Conservation (phyloP, 2,113 vertebrate genomes). For the Zosterops japonicus region DNA sequence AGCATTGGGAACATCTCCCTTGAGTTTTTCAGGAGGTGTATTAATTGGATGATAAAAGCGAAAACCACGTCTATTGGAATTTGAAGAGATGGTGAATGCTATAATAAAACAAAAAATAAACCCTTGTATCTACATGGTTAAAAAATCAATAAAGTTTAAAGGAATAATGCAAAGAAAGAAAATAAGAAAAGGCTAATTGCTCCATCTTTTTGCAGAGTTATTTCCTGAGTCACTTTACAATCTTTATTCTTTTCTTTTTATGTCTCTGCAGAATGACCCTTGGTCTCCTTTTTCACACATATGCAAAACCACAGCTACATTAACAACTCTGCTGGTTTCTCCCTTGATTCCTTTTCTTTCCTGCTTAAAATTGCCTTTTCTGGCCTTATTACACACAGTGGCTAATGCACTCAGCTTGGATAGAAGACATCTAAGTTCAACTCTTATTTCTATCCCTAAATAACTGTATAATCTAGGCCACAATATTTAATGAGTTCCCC, state of each 20-base stretch:
- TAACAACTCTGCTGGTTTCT: slow-evolving; percentile 28
- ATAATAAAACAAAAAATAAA: slow-evolving; percentile 53
- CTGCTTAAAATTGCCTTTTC: slow-evolving; percentile 36
- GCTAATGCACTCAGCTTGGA: slow-evolving; percentile 7
- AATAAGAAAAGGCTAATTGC: slow-evolving; percentile 58
- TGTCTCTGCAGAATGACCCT: slow-evolving; percentile 31
- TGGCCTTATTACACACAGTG: slow-evolving; percentile 28
- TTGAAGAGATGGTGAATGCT: slow-evolving; percentile 37
- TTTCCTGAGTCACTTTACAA: slow-evolving; percentile 49
- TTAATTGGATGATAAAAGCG: slow-evolving; percentile 68
- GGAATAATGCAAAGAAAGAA: slow-evolving; percentile 41
- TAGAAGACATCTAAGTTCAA: slow-evolving; percentile 6
- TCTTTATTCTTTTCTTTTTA: slow-evolving; percentile 57
- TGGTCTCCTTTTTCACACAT: slow-evolving; percentile 44
- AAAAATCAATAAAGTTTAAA: slow-evolving; percentile 55
- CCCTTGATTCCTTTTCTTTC: slow-evolving; percentile 27
- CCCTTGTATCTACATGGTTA: neutral
- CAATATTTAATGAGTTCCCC: slow-evolving; percentile 22
- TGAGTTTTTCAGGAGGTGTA: slow-evolving; percentile 50
- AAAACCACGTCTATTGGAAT: slow-evolving; percentile 43
- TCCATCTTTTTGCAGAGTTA: slow-evolving; percentile 49
- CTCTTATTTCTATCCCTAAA: slow-evolving; percentile 16
- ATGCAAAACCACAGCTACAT: slow-evolving; percentile 50
- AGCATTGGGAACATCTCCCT: slow-evolving; percentile 49
- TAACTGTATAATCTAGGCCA: slow-evolving; percentile 10